Conservation (phyloP, 2,888 invertebrate genomes). For the Nasonia oneida region DNA sequence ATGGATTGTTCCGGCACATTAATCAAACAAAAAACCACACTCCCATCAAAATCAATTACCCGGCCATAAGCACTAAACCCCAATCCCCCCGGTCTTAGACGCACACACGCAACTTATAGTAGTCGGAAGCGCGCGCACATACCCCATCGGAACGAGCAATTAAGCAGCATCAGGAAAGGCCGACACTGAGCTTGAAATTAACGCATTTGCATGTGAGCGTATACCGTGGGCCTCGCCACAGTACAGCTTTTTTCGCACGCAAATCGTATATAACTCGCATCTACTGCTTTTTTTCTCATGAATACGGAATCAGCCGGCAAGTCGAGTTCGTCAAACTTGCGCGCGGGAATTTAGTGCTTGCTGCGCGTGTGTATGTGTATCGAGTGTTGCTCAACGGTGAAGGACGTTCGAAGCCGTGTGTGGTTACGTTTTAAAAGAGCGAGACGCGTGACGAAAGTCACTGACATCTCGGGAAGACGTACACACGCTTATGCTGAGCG, state of each 20-base stretch:
- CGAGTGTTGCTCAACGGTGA: constrained; percentile 11
- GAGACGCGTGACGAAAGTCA: constrained; percentile 32
- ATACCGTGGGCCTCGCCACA: neutral
- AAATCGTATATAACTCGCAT: constrained; percentile 34
- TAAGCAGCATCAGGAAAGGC: neutral
- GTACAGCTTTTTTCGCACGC: constrained; percentile 24
- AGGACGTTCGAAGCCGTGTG: constrained; percentile 8
- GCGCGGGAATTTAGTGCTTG: neutral
- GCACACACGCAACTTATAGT: neutral
- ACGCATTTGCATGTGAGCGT: constrained; percentile 36
- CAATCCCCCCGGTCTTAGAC: neutral
- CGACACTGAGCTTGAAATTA: constrained; percentile 19
- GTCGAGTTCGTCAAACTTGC: constrained; percentile 42
- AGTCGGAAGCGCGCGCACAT: constrained; percentile 14
- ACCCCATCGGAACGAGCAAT: neutral
- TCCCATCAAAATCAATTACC: constrained; percentile 1
- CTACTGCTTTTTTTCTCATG: constrained; percentile 21
- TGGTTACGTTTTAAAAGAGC: neutral
- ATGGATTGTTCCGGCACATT: neutral
- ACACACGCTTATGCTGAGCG: neutral
- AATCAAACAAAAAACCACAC: neutral
- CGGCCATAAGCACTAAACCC: neutral
- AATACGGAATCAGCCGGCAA: constrained; percentile 23
- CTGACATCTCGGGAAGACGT: neutral
- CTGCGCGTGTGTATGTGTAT: neutral